Base-by-base conservation (phyloP, 64 coral and sea anemone genomes). In the Cladopsammia gracilis region DNA sequence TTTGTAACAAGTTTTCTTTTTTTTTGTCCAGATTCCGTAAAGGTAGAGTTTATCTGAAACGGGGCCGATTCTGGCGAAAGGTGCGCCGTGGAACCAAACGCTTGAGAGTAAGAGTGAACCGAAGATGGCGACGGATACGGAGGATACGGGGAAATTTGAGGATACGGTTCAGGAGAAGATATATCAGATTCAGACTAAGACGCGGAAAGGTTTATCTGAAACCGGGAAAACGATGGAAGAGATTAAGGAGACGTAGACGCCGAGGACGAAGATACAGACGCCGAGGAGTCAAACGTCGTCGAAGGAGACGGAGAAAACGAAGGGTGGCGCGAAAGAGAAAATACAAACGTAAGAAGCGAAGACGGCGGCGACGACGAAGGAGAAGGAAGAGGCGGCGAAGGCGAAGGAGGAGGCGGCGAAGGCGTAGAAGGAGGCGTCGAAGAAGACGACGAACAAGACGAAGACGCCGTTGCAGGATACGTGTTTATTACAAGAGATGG, bases 401-500 rank as follows among this genome's bases (percentile, higher is more conserved):
- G 4, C 62, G 80, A 51, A 84, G 62, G 44, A 84, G 44, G 46
- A 67, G 18, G 52, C 62, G 80, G 6, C 80, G 58, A 62, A 82
- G 34, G 18, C 78, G 78, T 64, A 60, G 34, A 2, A 34, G 34
- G 34, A 34, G 2, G 34, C 34, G 34, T 0, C 34, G 34, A 34
- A 34, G 34, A 34, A 34, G 34, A 34, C 34, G 80, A 52, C 18
- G 42, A 50, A 48, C 13, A 67, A 84, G 62, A 68, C 80, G 18
- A 51, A 50, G 60, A 50, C 60, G 45, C 10, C 80, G 42, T 24
- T 48, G 61, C 64, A 68, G 60, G 61, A 50, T 84, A 84, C 80
- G 80, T 46, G 20, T 84, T 51, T 84, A 84, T 84, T 49, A 20
- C 61, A n/a, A 59, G 19, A 84, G 20, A 22, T 64, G 42, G 80